Evolutionary conservation across 2,888 invertebrate species (phyloP).

Genomic region (Lamellibrachia satsuma): DNA sequence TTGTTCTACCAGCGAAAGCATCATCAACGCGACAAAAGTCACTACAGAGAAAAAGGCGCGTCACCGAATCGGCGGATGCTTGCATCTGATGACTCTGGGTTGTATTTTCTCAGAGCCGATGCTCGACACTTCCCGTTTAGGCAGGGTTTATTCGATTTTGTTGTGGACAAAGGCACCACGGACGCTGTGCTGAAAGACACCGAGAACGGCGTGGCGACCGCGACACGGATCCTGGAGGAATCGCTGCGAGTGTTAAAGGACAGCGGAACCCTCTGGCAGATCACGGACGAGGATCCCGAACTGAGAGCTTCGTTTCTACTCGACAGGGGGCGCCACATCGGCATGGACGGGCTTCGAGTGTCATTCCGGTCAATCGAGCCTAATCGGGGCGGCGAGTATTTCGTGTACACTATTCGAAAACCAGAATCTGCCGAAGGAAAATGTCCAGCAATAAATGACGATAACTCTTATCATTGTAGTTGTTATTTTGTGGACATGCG

Average conservation of each 20-base stretch:
- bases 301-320: neutral
- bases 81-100: neutral
- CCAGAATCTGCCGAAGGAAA: neutral
- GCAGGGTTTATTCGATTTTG: neutral
- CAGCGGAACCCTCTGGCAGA: neutral
- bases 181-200: neutral
- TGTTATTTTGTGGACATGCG: neutral
- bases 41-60: neutral
- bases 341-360: neutral
- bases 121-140: neutral
- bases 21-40: neutral
- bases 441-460: neutral
- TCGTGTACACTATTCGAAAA: neutral
- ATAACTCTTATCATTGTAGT: neutral
- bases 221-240: neutral
- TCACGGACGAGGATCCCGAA: slow-evolving; percentile 5
- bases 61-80: neutral
- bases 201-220: neutral
- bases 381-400: neutral
- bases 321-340: neutral
- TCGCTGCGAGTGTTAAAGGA: slow-evolving; percentile 10
- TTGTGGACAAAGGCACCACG: neutral
- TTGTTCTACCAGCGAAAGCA: neutral
- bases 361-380: neutral
- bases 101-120: neutral